A percentile compares a stretch with the other conserved stretches of the same genome.
Conservation (phyloP, 2,888 invertebrate species). For the Autographa pulchrina region DNA sequence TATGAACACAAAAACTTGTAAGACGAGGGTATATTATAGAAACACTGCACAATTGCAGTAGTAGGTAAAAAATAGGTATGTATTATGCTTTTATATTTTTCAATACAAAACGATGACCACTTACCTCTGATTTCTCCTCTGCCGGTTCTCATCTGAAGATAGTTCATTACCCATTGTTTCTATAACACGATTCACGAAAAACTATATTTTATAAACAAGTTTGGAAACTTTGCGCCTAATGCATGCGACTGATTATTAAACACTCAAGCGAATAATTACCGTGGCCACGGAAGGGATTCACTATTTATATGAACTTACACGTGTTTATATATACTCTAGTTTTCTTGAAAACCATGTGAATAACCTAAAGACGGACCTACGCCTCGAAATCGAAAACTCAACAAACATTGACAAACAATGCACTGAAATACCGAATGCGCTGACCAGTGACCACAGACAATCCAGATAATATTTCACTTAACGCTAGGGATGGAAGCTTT, state of each 20-base stretch:
- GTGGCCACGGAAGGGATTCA: no score
- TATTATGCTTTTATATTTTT: no score
- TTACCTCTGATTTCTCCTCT: background rate
- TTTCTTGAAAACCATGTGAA: no score
- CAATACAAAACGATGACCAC: background rate
- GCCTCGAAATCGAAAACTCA: background rate
- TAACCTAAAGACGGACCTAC: background rate
- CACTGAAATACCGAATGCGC: background rate
- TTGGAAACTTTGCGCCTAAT: background rate
- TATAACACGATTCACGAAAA: background rate
- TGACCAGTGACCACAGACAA: slow-evolving; percentile 34
- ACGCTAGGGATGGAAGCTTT: slow-evolving; percentile 6
- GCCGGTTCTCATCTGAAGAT: slow-evolving; percentile 11
- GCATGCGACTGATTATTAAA: background rate
- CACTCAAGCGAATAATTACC: background rate
- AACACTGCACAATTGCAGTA: no score
- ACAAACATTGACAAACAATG: background rate
- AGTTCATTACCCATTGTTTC: slow-evolving; percentile 35
- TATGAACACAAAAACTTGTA: background rate
- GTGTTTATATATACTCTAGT: no score
- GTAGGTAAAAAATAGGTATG: background rate
- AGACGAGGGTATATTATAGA: no score
- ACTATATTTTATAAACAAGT: background rate
- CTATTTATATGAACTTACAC: no score
- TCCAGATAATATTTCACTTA: background rate